Evolutionary conservation across 2,888 invertebrate species (phyloP).

Genomic region (Yponomeuta cagnagella): DNA sequence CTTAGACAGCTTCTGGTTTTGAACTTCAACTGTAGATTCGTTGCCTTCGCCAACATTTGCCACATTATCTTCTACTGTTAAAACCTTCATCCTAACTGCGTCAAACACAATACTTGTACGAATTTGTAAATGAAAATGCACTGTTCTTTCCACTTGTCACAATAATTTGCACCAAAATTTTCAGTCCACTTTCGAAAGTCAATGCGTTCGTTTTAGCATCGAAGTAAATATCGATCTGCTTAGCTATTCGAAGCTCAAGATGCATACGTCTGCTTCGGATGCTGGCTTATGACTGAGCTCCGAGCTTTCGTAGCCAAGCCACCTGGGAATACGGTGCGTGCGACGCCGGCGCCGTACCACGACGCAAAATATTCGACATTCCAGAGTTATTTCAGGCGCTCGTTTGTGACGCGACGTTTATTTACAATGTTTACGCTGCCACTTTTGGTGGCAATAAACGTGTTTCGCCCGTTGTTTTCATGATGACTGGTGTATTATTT

Average conservation of each 20-base stretch:
- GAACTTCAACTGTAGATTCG: slow-evolving; percentile 53
- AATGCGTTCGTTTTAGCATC: not conserved
- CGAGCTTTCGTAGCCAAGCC: not conserved
- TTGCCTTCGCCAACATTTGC: slow-evolving; percentile 52
- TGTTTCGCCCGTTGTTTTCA: slow-evolving; percentile 25
- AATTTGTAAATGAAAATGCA: not conserved
- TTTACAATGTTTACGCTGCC: slow-evolving; percentile 44
- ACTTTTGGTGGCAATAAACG: slow-evolving; percentile 37
- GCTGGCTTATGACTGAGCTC: slow-evolving; percentile 3
- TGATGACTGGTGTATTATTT: not conserved
- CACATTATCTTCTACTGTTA: slow-evolving; percentile 56
- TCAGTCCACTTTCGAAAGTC: not conserved
- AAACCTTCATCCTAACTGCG: slow-evolving; percentile 55
- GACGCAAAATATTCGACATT: slow-evolving; percentile 41
- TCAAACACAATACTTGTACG: not conserved
- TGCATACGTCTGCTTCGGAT: not conserved
- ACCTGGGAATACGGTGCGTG: not conserved
- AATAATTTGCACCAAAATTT: not conserved
- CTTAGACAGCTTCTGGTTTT: slow-evolving; percentile 45
- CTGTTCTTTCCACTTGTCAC: not conserved
- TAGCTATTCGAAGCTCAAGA: not conserved
- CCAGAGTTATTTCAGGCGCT: slow-evolving; percentile 56
- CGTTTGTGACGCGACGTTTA: slow-evolving; percentile 56
- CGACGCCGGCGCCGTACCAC: slow-evolving; percentile 6
- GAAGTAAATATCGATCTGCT: slow-evolving; percentile 14